These are phyloP conservation scores for Apocheima hispidaria DNA, from an alignment of 2,888 invertebrate species.

Conservation along the genomic window DNA sequence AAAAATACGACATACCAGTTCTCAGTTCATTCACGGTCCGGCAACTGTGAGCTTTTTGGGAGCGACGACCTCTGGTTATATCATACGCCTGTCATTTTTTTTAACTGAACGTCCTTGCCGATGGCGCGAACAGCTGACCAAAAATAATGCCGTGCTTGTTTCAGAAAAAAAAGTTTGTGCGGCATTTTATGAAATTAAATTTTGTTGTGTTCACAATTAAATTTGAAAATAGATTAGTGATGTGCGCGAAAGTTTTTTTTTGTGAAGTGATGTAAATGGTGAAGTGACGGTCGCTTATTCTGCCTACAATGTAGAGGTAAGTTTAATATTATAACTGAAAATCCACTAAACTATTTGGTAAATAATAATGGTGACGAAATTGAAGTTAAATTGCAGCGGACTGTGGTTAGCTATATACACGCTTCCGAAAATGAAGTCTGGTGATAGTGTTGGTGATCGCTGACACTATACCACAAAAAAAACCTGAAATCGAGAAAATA, in stretches of 20 bases:
- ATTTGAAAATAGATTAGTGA: conserved; percentile 43
- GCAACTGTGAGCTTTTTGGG: conserved; percentile 65
- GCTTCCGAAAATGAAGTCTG: too few species aligned
- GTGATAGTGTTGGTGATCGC: too few species aligned
- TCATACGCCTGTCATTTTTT: conserved; percentile 63
- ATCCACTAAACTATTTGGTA: too few species aligned
- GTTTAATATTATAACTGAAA: too few species aligned
- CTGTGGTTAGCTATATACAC: too few species aligned
- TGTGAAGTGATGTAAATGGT: conserved; percentile 49
- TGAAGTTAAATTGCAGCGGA: too few species aligned
- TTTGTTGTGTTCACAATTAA: conserved; percentile 12
- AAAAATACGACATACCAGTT: conserved; percentile 67
- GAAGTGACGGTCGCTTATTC: conserved; percentile 43
- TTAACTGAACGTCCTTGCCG: conserved; percentile 72
- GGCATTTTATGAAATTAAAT: conserved; percentile 6
- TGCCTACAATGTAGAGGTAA: conserved; percentile 44
- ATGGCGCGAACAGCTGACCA: conserved; percentile 73
- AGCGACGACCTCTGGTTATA: conserved; percentile 70
- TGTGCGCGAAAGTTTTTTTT: conserved; percentile 51
- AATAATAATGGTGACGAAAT: too few species aligned
- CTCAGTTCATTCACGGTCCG: conserved; percentile 75
- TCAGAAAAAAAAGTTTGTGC: conserved; percentile 23
- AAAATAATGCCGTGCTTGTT: conserved; percentile 37
- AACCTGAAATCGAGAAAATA: too few species aligned
- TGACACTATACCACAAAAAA: too few species aligned